Evolutionary conservation across 1,140 invertebrate genomes (phyloP), one percentile per base, ranked within the genome.

Genomic region (Pseudoatta argentina): DNA sequence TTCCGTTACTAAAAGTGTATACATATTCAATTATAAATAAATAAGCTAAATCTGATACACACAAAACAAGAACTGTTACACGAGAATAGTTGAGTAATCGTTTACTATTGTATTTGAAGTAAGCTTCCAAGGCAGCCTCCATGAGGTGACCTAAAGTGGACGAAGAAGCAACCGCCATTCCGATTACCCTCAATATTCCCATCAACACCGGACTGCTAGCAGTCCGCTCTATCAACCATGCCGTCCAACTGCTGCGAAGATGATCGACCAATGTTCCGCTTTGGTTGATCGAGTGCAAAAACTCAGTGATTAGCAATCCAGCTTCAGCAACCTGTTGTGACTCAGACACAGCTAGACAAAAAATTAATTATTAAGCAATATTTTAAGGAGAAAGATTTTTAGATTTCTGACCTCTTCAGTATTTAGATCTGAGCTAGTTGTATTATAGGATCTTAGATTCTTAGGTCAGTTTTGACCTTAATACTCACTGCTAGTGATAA

Each of bases 401-500:
- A 57, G 5, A 18, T 18, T n/a, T 18, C 27, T n/a, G 10, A 21
- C 0, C 7, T 59, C 21, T 76, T 78, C 39, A n/a, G 7, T 34
- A n/a, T 64, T 64, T 64, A 34, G 39, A 44, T 44, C 14, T 8
- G 18, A 48, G 14, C 18, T 75, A 21, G 4, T 24, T 34, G 39
- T 44, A 44, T 44, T 39, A 66, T 71, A 51, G 12, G 3, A 73
- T 44, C 2, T 57, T 24, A 21, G n/a, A 57, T 7, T 8, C 21
- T 55, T 14, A 24, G 7, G 2, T 53, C 7, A 67, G 14, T 48
- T 27, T 73, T 51, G 3, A 61, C 27, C 0, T n/a, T 21, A 5
- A 57, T 76, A 94, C 94, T 95, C 91, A 96, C 96, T 96, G 87
- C 94, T 95, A 6, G 92, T 93, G 76, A 96, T 95, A 12, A 96